phyloP scores from a whole-genome alignment of 2,888 invertebrate genomes.

The Rutpela maculata region DNA sequence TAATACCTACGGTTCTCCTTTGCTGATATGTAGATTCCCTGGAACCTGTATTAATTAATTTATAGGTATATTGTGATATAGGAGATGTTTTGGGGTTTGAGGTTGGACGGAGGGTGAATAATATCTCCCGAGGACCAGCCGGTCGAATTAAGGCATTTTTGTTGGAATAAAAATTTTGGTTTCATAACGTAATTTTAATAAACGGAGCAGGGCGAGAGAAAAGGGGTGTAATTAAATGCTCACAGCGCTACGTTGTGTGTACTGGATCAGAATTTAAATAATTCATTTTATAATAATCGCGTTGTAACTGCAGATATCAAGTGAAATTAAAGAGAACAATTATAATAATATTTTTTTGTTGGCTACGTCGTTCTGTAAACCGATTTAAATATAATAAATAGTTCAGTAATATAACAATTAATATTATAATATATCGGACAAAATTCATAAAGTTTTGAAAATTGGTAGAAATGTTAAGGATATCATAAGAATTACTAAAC shows the following conservation, averaged over 20 bases:
- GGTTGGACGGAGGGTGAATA: constrained; percentile 4
- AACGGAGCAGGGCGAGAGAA: background rate
- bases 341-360: too few species aligned
- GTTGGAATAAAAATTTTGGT: constrained; percentile 19
- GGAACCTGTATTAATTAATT: constrained; percentile 41
- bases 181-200: constrained; percentile 8
- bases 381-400: too few species aligned
- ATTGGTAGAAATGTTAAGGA: too few species aligned
- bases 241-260: background rate
- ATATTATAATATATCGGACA: too few species aligned
- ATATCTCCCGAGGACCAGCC: constrained; percentile 6
- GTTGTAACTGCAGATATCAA: background rate
- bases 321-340: too few species aligned
- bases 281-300: background rate
- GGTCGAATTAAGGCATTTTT: constrained; percentile 16
- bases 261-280: background rate
- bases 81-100: constrained; percentile 13
- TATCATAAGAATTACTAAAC: too few species aligned
- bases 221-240: background rate
- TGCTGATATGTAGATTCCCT: constrained; percentile 40
- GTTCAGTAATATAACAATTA: too few species aligned
- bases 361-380: too few species aligned
- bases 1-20: constrained; percentile 42
- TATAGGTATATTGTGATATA: constrained; percentile 26
- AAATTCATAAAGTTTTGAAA: too few species aligned